Evolutionary conservation across 2,888 invertebrate genomes (phyloP).

Genomic region (Tinea semifulvella): DNA sequence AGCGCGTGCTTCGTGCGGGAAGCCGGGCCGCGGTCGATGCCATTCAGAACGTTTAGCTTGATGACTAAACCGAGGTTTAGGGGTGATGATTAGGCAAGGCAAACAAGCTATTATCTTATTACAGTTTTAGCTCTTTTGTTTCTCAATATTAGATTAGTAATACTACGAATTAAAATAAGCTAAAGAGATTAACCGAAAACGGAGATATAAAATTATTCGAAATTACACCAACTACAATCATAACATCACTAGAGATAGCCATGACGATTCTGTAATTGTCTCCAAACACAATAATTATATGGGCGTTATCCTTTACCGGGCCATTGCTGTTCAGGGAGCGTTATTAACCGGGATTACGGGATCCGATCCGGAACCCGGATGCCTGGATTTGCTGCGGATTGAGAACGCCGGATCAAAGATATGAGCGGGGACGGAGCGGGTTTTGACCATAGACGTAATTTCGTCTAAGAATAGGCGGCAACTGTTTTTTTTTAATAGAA

Average conservation of each 20-base stretch:
- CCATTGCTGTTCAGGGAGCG: conserved; percentile 27
- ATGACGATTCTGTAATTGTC: conserved; percentile 25
- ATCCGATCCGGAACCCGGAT: conserved; percentile 53
- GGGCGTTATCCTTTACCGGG: conserved; percentile 1
- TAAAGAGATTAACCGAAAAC: no score
- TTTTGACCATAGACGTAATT: no score
- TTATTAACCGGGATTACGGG: conserved; percentile 65
- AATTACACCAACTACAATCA: no score
- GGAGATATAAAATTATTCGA: not conserved
- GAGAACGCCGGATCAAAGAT: conserved; percentile 30
- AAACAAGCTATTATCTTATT: not conserved
- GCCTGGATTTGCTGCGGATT: conserved; percentile 62
- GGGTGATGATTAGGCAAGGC: not conserved
- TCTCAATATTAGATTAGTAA: no score
- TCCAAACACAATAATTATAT: conserved; percentile 3
- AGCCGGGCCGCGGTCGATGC: conserved; percentile 10
- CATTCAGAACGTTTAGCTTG: conserved; percentile 8
- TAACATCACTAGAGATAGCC: conserved; percentile 19
- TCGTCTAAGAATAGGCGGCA: no score
- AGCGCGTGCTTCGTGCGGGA: conserved; percentile 20
- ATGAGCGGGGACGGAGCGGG: conserved; percentile 9
- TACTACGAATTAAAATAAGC: no score
- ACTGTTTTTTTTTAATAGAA: no score
- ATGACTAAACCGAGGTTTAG: conserved; percentile 5
- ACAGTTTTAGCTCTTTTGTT: no score